Conservation (phyloP, 2,797 vertebrate genomes). For the Valencia hispanica region DNA sequence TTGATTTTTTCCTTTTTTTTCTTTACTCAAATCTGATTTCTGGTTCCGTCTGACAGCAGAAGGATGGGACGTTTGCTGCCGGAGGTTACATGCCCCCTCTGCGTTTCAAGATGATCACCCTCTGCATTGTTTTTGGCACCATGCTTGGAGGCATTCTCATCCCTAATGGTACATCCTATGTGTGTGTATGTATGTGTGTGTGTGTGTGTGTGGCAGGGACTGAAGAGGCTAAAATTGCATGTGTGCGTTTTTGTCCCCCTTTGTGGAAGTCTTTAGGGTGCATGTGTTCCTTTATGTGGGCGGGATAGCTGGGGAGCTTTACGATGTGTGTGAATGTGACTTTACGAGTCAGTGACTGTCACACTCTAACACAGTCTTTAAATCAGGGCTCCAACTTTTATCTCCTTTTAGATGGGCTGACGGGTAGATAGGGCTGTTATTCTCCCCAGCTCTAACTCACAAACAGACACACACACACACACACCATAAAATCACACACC, state of each 20-base stretch:
- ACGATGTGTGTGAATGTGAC: constrained; percentile 78
- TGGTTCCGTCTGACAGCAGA: constrained; percentile 83
- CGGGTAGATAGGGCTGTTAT: constrained; percentile 75
- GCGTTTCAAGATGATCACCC: constrained; percentile 95
- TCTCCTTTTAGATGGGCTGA: constrained; percentile 73
- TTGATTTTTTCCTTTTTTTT: neutral
- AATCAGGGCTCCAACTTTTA: constrained; percentile 80
- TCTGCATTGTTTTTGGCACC: constrained; percentile 95
- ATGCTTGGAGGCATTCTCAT: constrained; percentile 98
- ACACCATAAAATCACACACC: constrained; percentile 32
- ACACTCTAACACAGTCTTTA: constrained; percentile 80
- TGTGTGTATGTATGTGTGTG: constrained; percentile 29
- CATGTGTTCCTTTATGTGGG: constrained; percentile 75
- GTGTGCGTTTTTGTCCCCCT: constrained; percentile 26
- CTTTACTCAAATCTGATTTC: neutral
- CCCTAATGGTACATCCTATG: constrained; percentile 88
- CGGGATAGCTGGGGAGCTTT: constrained; percentile 67
- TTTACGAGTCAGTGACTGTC: constrained; percentile 82
- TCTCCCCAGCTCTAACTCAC: constrained; percentile 51
- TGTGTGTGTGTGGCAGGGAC: constrained; percentile 4
- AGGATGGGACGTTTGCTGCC: constrained; percentile 95
- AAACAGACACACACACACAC: constrained; percentile 37
- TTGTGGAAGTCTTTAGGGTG: constrained; percentile 69
- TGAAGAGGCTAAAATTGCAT: constrained; percentile 32
- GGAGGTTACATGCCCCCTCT: constrained; percentile 98